Conservation (phyloP, 2,888 invertebrate species). For the Leucophora obtusa region DNA sequence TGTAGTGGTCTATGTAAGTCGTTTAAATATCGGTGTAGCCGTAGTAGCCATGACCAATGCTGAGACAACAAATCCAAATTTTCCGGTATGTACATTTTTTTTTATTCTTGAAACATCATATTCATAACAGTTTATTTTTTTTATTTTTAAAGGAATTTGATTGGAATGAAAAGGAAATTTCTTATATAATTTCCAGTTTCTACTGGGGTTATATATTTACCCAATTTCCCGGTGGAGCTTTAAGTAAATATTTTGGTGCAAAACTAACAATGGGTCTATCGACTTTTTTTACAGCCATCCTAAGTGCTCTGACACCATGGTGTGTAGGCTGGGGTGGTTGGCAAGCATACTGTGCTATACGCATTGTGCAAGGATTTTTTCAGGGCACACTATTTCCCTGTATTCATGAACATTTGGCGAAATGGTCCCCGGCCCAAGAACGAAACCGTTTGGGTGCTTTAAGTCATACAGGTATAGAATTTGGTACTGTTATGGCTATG, state of each 20-base stretch:
- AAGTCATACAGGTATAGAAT: slow-evolving; percentile 82
- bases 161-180: slow-evolving; percentile 80
- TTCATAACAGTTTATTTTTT: not conserved
- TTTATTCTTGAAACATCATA: not conserved
- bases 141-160: slow-evolving; percentile 72
- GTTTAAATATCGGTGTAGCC: slow-evolving; percentile 85
- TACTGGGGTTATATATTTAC: slow-evolving; percentile 88
- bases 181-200: slow-evolving; percentile 85
- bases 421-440: slow-evolving; percentile 84
- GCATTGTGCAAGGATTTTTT: slow-evolving; percentile 84
- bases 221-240: slow-evolving; percentile 83
- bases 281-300: slow-evolving; percentile 82
- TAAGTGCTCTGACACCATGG: slow-evolving; percentile 84
- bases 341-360: slow-evolving; percentile 81
- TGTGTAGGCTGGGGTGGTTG: slow-evolving; percentile 84
- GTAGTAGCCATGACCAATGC: slow-evolving; percentile 87
- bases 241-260: slow-evolving; percentile 86
- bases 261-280: slow-evolving; percentile 80
- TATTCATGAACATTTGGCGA: slow-evolving; percentile 83
- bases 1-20: slow-evolving; percentile 81
- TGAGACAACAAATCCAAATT: slow-evolving; percentile 78
- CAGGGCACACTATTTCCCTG: slow-evolving; percentile 85
- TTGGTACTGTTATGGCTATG: slow-evolving; percentile 84
- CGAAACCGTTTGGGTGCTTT: slow-evolving; percentile 82
- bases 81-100: slow-evolving; percentile 76